Evolutionary conservation across 2,797 vertebrate genomes (phyloP), one percentile per base, ranked within the genome.

Genomic region (Aplochiton taeniatus): DNA sequence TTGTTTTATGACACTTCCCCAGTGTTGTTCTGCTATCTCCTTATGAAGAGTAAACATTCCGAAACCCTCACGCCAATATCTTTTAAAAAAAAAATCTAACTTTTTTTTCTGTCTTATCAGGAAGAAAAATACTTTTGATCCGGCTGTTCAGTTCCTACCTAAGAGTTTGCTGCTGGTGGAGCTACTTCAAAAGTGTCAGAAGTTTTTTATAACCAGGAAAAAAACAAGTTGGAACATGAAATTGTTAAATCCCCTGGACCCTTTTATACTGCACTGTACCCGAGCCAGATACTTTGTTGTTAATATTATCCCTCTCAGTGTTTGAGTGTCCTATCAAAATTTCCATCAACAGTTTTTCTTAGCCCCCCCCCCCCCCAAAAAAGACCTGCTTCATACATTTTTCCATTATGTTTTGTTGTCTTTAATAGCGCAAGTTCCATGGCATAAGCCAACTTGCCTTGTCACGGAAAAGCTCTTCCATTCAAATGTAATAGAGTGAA

Each of bases 241-340:
- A 85, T 87, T 69, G 84, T 85, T 83, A 73, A 86, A 89, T 88
- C 86, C 73, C 82, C 78, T 65, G 80, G 74, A 86, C 49, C 55
- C 65, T 64, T 67, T 75, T 70, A 70, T 48, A 59, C 64, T 68
- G 72, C 69, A 78, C 81, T 76, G 73, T 68, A 52, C 74, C 70
- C 81, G 68, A 83, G 69, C 75, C 66, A 83, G 68, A 83, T 76
- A 68, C 62, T 76, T 79, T 72, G 65, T 48, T 51, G 45, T 77
- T 86, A 70, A 76, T 68, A 49, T 82, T 82, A 76, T 73, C 71
- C 14, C 65, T 63, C 66, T 66, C 61, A 71, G 69, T 57, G 66
- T 73, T 68, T 45, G 55, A 65, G 65, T 74, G 66, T 82, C 62
- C 71, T 77, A 66, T 83, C 85, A 84, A 78, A 69, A 72, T 88